These are phyloP conservation scores for Hyles euphorbiae DNA, from an alignment of 1,140 invertebrate genomes.

Conservation along the genomic window DNA sequence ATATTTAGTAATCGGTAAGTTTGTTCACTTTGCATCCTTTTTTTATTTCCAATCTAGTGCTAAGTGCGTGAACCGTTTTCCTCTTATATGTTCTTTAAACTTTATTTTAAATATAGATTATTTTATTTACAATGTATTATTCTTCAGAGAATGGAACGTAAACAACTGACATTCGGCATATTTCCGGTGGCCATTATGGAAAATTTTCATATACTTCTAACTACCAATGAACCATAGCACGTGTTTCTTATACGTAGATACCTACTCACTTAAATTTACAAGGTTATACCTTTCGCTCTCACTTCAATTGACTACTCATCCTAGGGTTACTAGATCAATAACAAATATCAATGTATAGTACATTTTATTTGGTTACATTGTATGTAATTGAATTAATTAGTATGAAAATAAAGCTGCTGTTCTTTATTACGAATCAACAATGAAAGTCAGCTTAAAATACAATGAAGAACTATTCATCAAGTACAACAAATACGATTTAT, in stretches of 20 bases:
- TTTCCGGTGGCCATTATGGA: conserved; percentile 58
- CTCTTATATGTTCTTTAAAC: background rate
- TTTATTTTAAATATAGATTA: background rate
- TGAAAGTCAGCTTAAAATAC: too few species aligned
- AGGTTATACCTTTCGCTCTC: conserved; percentile 13
- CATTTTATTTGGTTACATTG: too few species aligned
- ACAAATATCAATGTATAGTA: too few species aligned
- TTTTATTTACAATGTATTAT: too few species aligned
- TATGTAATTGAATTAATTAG: too few species aligned
- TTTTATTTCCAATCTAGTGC: background rate
- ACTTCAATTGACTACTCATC: conserved; percentile 29
- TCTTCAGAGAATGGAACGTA: background rate
- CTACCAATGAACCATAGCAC: conserved; percentile 22
- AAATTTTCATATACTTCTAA: conserved; percentile 46
- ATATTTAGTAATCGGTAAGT: conserved; percentile 69
- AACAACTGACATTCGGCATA: conserved; percentile 29
- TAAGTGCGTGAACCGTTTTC: too few species aligned
- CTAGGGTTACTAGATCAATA: too few species aligned
- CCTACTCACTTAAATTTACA: conserved; percentile 7
- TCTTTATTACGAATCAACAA: too few species aligned
- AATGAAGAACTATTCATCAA: too few species aligned
- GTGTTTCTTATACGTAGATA: conserved; percentile 24
- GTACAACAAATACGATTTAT: too few species aligned
- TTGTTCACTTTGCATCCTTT: background rate
- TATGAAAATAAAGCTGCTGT: too few species aligned